Evolutionary conservation across 92 coral and sea anemone species (phyloP).

Genomic region (Porites evermanni): DNA sequence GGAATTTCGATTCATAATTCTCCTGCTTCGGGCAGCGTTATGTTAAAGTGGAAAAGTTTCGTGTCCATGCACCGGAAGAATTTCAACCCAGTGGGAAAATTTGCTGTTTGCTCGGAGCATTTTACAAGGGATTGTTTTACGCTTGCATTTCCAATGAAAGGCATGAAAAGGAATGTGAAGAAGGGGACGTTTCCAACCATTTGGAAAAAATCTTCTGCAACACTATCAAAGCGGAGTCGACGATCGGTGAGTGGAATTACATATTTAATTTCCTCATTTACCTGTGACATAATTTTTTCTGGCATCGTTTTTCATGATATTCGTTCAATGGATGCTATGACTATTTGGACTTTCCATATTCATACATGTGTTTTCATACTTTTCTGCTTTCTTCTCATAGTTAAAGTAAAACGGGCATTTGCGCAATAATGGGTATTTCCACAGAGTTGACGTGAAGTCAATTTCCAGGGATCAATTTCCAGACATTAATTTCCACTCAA

Average conservation of each 20-base stretch:
- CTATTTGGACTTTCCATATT: neutral
- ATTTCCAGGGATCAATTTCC: neutral
- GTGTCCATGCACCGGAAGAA: too few species aligned
- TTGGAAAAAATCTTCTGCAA: too few species aligned
- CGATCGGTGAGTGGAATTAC: too few species aligned
- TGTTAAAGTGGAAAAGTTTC: neutral
- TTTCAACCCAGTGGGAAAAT: neutral
- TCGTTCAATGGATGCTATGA: slow-evolving; percentile 4
- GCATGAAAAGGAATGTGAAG: neutral
- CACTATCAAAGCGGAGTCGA: too few species aligned
- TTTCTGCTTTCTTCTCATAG: too few species aligned
- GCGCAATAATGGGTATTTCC: slow-evolving; percentile 2
- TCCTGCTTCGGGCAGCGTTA: neutral
- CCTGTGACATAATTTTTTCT: neutral
- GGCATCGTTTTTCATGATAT: slow-evolving; percentile 8
- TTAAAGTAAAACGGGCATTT: neutral
- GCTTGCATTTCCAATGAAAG: slow-evolving; percentile 4
- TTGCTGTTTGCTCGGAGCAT: neutral
- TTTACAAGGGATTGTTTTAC: neutral
- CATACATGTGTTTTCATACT: slow-evolving; percentile 6
- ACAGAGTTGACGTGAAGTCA: slow-evolving; percentile 8
- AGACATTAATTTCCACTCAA: slow-evolving; percentile 7
- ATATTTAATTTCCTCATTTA: too few species aligned
- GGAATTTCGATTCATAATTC: neutral
- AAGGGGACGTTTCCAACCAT: too few species aligned